Evolutionary conservation across 2,113 vertebrate genomes (phyloP), one percentile per base, ranked within the genome.

Genomic region (Syngnathoides biaculeatus): DNA sequence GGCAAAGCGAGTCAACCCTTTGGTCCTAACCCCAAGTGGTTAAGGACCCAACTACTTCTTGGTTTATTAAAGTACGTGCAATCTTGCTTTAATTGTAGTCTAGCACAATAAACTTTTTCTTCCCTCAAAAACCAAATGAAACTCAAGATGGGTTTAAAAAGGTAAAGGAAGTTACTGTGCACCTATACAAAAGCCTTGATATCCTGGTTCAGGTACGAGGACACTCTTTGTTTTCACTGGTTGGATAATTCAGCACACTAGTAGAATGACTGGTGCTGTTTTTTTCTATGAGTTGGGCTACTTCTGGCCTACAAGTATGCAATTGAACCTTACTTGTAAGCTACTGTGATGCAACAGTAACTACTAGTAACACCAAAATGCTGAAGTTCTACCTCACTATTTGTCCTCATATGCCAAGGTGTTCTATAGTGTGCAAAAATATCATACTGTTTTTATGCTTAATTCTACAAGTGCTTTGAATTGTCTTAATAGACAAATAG

Each of bases 21-120:
- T 47, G 45, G 45, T 19, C 4, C 17, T 14, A 2, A 45, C 15
- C 3, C 14, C 14, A 45, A 45, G 15, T 45, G 43, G 10, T 53
- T 13, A 53, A 53, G 3, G 11, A 48, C 45, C 19, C 45, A 14
- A 14, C 45, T 1, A 15, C 45, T 20, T 15, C 15, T 17, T 48
- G 14, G 15, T 61, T 4, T 20, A 61, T 35, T 1, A 35, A 35
- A 35, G 59, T 39, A 30, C 19, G 59, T 39, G 30, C 19, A 61
- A 39, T 38, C 71, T 68, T 74, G 64, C 50, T 71, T 62, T 52
- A 15, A 62, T 20, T 15, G 17, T 48, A 5, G 17, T 48, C 45
- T 6, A 56, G 4, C 22, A 35, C 30, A 35, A 35, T 35, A 35
- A 35, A 26, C 11, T 56, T 26, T 14, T 57, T 43, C 55, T n/a